Conservation (phyloP, 1,140 invertebrate species). For the Drosophila gunungcola region DNA sequence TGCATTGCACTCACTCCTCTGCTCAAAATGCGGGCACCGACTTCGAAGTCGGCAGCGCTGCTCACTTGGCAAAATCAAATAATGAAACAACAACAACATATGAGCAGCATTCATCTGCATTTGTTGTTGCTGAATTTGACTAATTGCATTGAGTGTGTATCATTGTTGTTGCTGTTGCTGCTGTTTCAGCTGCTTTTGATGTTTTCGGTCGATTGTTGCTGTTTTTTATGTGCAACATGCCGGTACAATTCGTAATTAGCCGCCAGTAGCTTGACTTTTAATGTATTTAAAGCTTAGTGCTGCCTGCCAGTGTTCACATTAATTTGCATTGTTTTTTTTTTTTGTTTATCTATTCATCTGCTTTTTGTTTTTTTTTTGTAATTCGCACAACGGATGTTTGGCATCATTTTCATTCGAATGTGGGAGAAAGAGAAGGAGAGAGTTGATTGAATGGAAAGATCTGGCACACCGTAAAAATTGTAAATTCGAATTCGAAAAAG, state of each 20-base stretch:
- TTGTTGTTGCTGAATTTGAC: constrained; percentile 66
- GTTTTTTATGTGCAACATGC: constrained; percentile 60
- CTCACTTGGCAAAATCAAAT: constrained; percentile 71
- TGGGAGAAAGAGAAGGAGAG: constrained; percentile 26
- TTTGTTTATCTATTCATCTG: constrained; percentile 22
- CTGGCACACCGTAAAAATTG: constrained; percentile 57
- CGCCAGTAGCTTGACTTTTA: constrained; percentile 60
- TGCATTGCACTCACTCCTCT: constrained; percentile 64
- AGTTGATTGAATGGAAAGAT: constrained; percentile 47
- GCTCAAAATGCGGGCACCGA: constrained; percentile 25
- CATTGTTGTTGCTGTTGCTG: constrained; percentile 21
- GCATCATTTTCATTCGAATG: constrained; percentile 54
- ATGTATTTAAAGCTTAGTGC: constrained; percentile 54
- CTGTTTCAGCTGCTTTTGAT: constrained; percentile 48
- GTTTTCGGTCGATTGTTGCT: constrained; percentile 35
- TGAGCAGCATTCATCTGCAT: constrained; percentile 27
- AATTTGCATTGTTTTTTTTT: constrained; percentile 69
- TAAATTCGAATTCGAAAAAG: constrained; percentile 41
- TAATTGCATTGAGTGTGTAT: constrained; percentile 58
- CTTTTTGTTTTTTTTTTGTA: constrained; percentile 17
- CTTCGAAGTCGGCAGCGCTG: constrained; percentile 41
- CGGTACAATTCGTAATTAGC: constrained; percentile 68
- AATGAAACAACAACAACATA: constrained; percentile 41
- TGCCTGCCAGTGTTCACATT: constrained; percentile 61
- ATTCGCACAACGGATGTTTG: constrained; percentile 66